Base-by-base conservation (phyloP, 2,113 vertebrate genomes). In the Zosterops hypoxanthus region DNA sequence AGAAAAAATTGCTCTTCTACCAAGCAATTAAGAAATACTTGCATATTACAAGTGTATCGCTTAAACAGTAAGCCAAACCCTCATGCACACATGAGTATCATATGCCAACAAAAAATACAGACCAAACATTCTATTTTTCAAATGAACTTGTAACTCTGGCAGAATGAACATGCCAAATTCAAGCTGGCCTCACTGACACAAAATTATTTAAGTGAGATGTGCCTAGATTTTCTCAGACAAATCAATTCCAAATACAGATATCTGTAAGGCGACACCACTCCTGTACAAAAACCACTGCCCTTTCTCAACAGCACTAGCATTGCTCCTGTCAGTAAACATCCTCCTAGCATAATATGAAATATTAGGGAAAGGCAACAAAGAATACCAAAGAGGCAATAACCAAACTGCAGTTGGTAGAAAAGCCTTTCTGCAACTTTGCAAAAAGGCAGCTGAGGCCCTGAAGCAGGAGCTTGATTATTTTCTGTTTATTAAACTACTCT, bases 311-410 rank as follows among this genome's bases (percentile, higher is more conserved):
- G 47, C 42, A 68, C 24, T 60, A 83, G 55, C 26, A 49, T 2
- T 55, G 41, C 31, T 73, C 19, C 2, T 50, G 21, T 26, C 57
- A 80, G 36, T 73, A 49, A 68, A 29, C 1, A 3, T 63, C 9
- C 11, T 55, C 34, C 28, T 28, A 60, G 14, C 0, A 1, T 49
- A 88, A 41, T 5, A 71, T 0, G 6, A 90, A 2, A 1, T 36
- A n/a, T n/a, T 28, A 20, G 11, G 20, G 28, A 52, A 73, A 59
- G 39, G 39, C 20, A 91, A 75, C 15, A 75, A 57, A 92, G 69
- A 88, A 33, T 2, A 53, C 41, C 9, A 2, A 24, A 82, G 50
- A 71, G 15, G 65, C 15, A 80, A 14, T 86, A 89, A 59, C 2
- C 11, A 14, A 81, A 59, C 8, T 8, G 8, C 13, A 84, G 36